Evolutionary conservation across 2,797 vertebrate species (phyloP).

Genomic region (Atherinosoma microstoma): DNA sequence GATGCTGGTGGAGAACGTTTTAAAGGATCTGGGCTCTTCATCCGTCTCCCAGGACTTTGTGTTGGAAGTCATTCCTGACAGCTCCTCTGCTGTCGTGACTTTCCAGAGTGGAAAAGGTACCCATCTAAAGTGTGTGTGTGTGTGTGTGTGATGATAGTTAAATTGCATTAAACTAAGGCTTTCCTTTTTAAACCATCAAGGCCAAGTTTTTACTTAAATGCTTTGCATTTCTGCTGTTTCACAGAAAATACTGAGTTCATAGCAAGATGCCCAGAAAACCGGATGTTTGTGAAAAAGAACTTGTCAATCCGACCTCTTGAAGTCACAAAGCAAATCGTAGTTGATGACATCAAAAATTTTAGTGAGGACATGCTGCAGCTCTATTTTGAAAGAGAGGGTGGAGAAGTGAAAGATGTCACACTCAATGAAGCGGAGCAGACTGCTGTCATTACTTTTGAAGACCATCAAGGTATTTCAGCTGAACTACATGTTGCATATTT

Average conservation of each 20-base stretch:
- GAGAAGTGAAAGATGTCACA: conserved; percentile 49
- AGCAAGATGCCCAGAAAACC: conserved; percentile 60
- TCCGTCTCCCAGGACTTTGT: conserved; percentile 49
- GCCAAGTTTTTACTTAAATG: not conserved
- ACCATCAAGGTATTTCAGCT: conserved; percentile 65
- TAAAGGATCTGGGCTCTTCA: conserved; percentile 39
- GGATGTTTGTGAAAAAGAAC: conserved; percentile 57
- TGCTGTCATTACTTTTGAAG: conserved; percentile 74
- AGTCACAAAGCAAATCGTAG: conserved; percentile 58
- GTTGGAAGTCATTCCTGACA: conserved; percentile 72
- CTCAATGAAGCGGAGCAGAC: conserved; percentile 58
- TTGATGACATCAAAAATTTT: conserved; percentile 57
- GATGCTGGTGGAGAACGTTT: conserved; percentile 81
- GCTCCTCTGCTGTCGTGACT: conserved; percentile 72
- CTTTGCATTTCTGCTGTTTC: conserved; percentile 1
- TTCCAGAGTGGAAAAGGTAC: conserved; percentile 77
- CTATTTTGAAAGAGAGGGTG: conserved; percentile 74
- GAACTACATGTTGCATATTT: not conserved
- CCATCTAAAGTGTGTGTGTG: not conserved
- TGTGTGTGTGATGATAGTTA: not conserved
- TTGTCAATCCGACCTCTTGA: conserved; percentile 72
- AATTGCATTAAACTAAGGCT: not conserved
- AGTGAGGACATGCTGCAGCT: conserved; percentile 61
- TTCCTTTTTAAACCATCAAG: not conserved
- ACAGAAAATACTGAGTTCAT: conserved; percentile 74